Percentiles rank a stretch among this genome's conserved stretches.
These are phyloP conservation scores for Squalus acanthias DNA, from an alignment of 2,797 vertebrate genomes.

Conservation along the genomic window DNA sequence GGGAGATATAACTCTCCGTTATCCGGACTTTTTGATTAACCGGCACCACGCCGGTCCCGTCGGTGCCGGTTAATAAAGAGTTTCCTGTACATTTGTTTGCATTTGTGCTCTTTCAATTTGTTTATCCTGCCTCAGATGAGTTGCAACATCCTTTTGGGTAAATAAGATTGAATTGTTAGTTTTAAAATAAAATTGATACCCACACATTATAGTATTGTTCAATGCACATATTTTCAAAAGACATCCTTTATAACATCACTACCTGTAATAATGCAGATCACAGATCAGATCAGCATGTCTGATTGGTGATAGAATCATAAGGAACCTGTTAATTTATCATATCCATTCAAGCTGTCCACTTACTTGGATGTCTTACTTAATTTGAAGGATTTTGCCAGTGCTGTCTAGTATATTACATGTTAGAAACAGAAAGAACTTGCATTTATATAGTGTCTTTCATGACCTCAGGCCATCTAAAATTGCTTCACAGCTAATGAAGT, in stretches of 20 bases:
- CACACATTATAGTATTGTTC: neutral
- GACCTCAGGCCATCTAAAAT: neutral
- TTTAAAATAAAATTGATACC: slow-evolving; percentile 5
- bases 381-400: neutral
- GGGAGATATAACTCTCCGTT: too few relatives aligned
- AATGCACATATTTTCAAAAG: neutral
- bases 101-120: neutral
- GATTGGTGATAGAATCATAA: neutral
- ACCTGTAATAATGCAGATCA: neutral
- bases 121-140: neutral
- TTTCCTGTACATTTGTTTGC: neutral
- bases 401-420: too few relatives aligned
- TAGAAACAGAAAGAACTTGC: neutral
- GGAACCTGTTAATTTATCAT: neutral
- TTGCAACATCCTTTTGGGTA: neutral
- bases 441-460: neutral
- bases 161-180: neutral
- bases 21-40: too few relatives aligned
- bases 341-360: neutral
- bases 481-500: neutral
- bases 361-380: neutral
- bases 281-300: neutral
- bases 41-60: too few relatives aligned
- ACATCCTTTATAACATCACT: neutral
- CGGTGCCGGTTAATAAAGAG: too few relatives aligned